A percentile compares a stretch with the other conserved stretches of the same genome.
These are phyloP conservation scores for Musca vetustissima DNA, from an alignment of 1,140 invertebrate species.

Conservation along the genomic window DNA sequence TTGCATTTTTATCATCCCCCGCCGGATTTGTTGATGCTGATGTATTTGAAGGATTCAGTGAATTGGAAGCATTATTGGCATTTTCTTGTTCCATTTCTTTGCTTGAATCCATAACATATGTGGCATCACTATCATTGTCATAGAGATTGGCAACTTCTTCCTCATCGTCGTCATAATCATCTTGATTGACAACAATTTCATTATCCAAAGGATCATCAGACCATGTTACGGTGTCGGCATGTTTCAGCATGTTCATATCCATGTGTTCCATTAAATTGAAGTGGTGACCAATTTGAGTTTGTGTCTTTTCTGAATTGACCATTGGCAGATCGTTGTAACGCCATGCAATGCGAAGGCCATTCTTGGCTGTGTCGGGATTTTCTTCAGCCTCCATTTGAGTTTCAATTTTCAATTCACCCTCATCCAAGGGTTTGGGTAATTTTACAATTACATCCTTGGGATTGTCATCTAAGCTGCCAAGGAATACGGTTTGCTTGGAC, in stretches of 20 bases:
- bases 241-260: slow-evolving; percentile 61
- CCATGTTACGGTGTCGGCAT: slow-evolving; percentile 59
- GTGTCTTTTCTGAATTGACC: slow-evolving; percentile 62
- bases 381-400: slow-evolving; percentile 36
- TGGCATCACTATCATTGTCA: slow-evolving; percentile 15
- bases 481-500: slow-evolving; percentile 68
- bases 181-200: slow-evolving; percentile 29
- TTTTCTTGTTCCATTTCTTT: slow-evolving; percentile 27
- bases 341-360: slow-evolving; percentile 84
- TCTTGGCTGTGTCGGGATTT: slow-evolving; percentile 36
- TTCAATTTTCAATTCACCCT: slow-evolving; percentile 28
- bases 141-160: slow-evolving; percentile 22
- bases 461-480: slow-evolving; percentile 72
- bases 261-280: slow-evolving; percentile 79
- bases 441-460: slow-evolving; percentile 62
- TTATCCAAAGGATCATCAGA: slow-evolving; percentile 9
- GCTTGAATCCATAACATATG: slow-evolving; percentile 15
- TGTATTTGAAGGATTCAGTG: neutral
- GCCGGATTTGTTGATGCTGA: neutral
- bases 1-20: slow-evolving; percentile 5
- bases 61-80: neutral
- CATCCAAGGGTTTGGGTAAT: slow-evolving; percentile 55
- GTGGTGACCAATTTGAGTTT: slow-evolving; percentile 63
- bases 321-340: slow-evolving; percentile 75
- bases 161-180: slow-evolving; percentile 32